Base-by-base conservation (phyloP, 2,888 invertebrate species). In the Parasteatoda lunata region DNA sequence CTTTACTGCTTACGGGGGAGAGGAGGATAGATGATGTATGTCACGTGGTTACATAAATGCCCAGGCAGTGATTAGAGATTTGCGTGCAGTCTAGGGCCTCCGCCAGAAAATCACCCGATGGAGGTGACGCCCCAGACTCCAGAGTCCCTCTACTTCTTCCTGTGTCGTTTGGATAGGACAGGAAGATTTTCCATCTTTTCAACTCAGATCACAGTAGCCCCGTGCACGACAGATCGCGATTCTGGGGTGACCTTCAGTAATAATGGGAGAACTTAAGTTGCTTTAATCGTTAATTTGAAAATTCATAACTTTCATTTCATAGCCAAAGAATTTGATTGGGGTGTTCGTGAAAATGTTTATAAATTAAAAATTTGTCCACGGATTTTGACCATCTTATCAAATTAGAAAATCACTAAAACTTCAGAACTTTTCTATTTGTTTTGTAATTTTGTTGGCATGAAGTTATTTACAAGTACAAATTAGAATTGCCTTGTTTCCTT, bases 1-100 rank as follows among this genome's bases (percentile, higher is more conserved):
- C 48, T 30, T 48, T 49, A 45, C 49, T 52, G 49, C 81, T 73
- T 70, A 66, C 45, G 71, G 30, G 30, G 30, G 30, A 30, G 30
- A 30, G 30, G 30, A 30, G 30, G 30, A 30, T 30, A 30, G 64
- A 47, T 79, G 75, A 79, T 76, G 76, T 75, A 52, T 77, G 80
- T 86, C 80, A 77, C 85, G 85, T 80, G 85, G 79, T 72, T 71
- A 30, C 30, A 54, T 86, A 85, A 85, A 77, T 73, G 76, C 75
- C 77, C 30, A 54, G n/a, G 30, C 85, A 66, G 77, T 80, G 85
- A 86, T 86, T 86, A 80, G 80, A 64, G 80, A 51, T 77, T 86
- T 52, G 85, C 85, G 85, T 86, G 85, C 66, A 49, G 9, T 48
- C 15, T 15, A 11, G 64, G 65, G 76, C 30, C 48, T 52, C 54